Percentiles rank a stretch among this genome's conserved stretches.
Conservation (phyloP, 92 coral and sea anemone genomes). For the Epizoanthus rinbou region DNA sequence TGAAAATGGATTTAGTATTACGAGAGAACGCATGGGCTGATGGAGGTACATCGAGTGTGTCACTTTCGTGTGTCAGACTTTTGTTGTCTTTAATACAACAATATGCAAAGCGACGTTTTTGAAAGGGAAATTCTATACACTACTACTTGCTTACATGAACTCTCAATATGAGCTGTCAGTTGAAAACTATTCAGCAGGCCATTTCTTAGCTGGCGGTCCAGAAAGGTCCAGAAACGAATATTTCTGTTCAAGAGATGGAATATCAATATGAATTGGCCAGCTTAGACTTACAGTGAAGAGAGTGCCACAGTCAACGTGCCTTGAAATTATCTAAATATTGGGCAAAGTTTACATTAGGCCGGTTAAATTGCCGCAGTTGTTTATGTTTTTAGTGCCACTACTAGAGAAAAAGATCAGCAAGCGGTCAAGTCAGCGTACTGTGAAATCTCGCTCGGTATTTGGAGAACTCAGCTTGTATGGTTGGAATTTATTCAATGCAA, state of each 20-base stretch:
- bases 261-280: neutral
- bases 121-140: conserved; percentile 4
- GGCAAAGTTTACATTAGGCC: neutral
- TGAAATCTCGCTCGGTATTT: conserved; percentile 17
- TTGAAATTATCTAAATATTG: conserved; percentile 32
- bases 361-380: conserved; percentile 10
- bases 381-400: neutral
- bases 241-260: conserved; percentile 7
- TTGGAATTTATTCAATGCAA: conserved; percentile 23
- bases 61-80: too few relatives aligned
- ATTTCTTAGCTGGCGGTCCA: conserved; percentile 23
- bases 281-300: neutral
- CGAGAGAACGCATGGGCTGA: too few relatives aligned
- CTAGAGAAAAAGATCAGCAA: neutral
- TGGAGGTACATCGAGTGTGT: too few relatives aligned
- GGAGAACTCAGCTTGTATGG: neutral
- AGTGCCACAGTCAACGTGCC: neutral
- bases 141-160: neutral
- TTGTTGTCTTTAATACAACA: neutral
- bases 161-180: neutral
- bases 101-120: neutral
- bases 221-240: conserved; percentile 21
- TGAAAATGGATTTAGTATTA: too few relatives aligned
- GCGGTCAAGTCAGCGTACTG: neutral
- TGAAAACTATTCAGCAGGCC: neutral